phyloP scores from a whole-genome alignment of 2,888 invertebrate genomes.

The Apamea monoglypha region DNA sequence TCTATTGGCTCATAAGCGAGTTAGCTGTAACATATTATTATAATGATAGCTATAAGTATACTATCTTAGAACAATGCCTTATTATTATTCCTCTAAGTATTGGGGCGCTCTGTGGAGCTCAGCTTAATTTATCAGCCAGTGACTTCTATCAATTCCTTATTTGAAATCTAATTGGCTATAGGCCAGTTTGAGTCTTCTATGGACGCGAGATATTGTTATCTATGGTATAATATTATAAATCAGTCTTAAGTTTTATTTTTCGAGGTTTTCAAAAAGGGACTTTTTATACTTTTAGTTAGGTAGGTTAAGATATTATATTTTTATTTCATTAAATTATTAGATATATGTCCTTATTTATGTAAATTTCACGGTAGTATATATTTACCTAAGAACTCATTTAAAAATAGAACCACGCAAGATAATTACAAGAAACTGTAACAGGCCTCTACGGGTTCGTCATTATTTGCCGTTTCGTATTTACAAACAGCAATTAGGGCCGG shows the following conservation, averaged over 20 bases:
- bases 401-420: conserved; percentile 24
- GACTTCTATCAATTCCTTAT: conserved; percentile 52
- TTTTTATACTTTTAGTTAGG: neutral
- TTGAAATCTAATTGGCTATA: conserved; percentile 50
- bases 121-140: conserved; percentile 52
- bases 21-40: conserved; percentile 8
- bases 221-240: conserved; percentile 3
- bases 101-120: conserved; percentile 45
- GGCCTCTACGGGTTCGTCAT: conserved; percentile 54
- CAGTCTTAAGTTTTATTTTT: neutral
- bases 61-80: conserved; percentile 50
- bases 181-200: conserved; percentile 27
- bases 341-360: neutral
- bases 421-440: conserved; percentile 47
- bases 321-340: neutral
- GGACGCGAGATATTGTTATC: conserved; percentile 32
- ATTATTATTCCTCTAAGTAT: conserved; percentile 56
- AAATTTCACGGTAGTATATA: neutral
- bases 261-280: neutral
- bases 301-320: neutral
- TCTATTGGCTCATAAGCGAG: neutral
- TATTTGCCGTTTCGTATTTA: conserved; percentile 78
- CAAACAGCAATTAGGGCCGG: conserved; percentile 79
- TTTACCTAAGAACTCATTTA: neutral
- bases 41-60: neutral